phyloP scores from a whole-genome alignment of 53 echinoderm and acorn worm genomes.

The Arbacia lixula region DNA sequence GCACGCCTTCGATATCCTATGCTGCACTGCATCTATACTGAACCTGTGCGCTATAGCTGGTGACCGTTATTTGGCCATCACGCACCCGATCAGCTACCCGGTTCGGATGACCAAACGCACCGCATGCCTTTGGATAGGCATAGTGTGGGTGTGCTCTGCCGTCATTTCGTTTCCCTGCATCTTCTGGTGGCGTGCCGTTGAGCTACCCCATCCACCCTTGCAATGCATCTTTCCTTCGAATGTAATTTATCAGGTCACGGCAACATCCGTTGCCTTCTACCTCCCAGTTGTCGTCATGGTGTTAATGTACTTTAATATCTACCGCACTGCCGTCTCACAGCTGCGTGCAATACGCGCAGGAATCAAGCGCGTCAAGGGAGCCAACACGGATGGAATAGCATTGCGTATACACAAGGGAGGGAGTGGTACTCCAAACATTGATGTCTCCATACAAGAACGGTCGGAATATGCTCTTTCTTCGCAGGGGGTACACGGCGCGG shows the following conservation, averaged over 20 bases:
- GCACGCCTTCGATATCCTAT: slow-evolving; percentile 91
- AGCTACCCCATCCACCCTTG: slow-evolving; percentile 55
- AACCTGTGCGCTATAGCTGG: slow-evolving; percentile 87
- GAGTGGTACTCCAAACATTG: neutral
- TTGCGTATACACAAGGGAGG: slow-evolving; percentile 88
- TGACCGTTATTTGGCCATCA: slow-evolving; percentile 95
- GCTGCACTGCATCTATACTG: slow-evolving; percentile 93
- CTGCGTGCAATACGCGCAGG: slow-evolving; percentile 76
- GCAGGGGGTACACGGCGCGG: slow-evolving; percentile 13
- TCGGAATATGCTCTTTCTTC: neutral
- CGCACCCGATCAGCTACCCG: slow-evolving; percentile 90
- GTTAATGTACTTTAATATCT: slow-evolving; percentile 81
- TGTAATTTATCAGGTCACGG: slow-evolving; percentile 73
- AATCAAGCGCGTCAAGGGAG: slow-evolving; percentile 70
- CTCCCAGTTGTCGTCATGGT: slow-evolving; percentile 90
- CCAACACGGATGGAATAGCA: slow-evolving; percentile 60
- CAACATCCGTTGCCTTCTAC: slow-evolving; percentile 94
- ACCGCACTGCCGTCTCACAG: slow-evolving; percentile 84
- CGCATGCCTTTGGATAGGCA: slow-evolving; percentile 72
- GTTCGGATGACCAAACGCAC: slow-evolving; percentile 72
- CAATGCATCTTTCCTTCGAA: slow-evolving; percentile 89
- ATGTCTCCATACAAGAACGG: slow-evolving; percentile 16
- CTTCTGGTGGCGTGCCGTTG: slow-evolving; percentile 92
- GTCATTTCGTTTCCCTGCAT: slow-evolving; percentile 95
- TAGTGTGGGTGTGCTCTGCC: slow-evolving; percentile 86